Evolutionary conservation across 2,888 invertebrate genomes (phyloP), one percentile per base, ranked within the genome.

Genomic region (Rhamphomyia laevipes): DNA sequence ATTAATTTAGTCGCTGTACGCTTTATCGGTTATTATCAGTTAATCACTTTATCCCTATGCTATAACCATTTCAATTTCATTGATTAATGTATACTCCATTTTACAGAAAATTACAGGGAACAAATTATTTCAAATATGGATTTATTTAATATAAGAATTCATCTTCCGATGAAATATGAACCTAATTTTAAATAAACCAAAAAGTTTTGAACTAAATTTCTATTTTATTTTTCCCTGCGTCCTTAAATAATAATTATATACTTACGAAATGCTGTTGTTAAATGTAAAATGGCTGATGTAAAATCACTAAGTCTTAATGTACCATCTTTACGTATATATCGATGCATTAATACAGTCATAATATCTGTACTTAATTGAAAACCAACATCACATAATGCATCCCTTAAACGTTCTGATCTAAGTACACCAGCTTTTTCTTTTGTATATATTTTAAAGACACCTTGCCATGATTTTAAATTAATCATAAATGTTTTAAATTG

Each of bases 401-500:
- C 91, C 30, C 85, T 74, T 47, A 92, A 72, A 53, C 89, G 74
- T 69, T 93, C 93, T 0, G 90, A 90, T 58, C 87, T 81, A 27
- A 93, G 71, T 13, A 93, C 89, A 2, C 92, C 92, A 51, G 89
- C 88, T 67, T 90, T 91, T 65, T 92, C 91, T 61, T 87, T 84
- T 7, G 91, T 86, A 64, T 93, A 91, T 58, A 83, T 84, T 67
- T 88, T 88, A 69, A 93, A 93, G 2, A 89, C 83, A 18, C 84
- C 81, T 63, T 93, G 92, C 92, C 92, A 92, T 53, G 85, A 81
- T 63, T 91, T 92, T 43, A 93, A 70, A 61, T 90, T 92, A 61
- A 87, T 89, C 82, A 93, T 89, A 54, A 93, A 76, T 62, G 92
- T 90, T 66, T 89, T 91, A 67, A 92, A 93, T 63, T 92, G 89